Evolutionary conservation across 2,113 vertebrate genomes (phyloP), one percentile per base, ranked within the genome.

Genomic region (Opisthocomus hoazin): DNA sequence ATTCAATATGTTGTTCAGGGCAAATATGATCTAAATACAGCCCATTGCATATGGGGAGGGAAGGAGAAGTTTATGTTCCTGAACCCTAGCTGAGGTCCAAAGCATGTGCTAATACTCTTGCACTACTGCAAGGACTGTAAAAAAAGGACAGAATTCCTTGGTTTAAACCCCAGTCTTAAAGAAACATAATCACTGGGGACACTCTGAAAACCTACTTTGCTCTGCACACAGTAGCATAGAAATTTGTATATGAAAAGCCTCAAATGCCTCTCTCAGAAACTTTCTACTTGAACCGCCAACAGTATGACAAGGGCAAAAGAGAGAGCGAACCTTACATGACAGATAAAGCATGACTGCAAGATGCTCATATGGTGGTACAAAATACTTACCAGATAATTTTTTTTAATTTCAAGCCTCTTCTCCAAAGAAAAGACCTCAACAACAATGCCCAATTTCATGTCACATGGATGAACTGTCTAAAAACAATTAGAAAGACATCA

Each of bases 351-450:
- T 3, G 36, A 71, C 30, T 48, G 5, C 8, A 51, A 56, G 14
- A 39, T 85, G 2, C 9, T 43, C 4, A 0, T 41, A n/a, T 9
- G 5, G 4, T 54, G 27, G 10, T 27, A 34, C 7, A 71, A 84
- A 85, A 71, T 36, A 5, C 29, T 69, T 58, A 43, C n/a, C 0
- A 48, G 23, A 22, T 6, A 4, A 12, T 32, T 36, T 48, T 45
- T 63, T 68, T 39, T 8, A 17, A 30, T 71, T 51, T 68, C 36
- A 60, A 51, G 3, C 7, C 36, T 73, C 63, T 88, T 10, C 27
- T 61, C 20, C 34, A 50, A 65, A 53, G 37, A 63, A 56, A 12
- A 61, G 12, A 64, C 11, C 37, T 10, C 15, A 75, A 7, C 20
- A 90, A 9, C 12, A 76, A 8, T 1, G 11, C 4, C 9, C 16